These are phyloP conservation scores for Aspidoscelis tigris DNA, from an alignment of 2,113 vertebrate genomes.

Conservation along the genomic window DNA sequence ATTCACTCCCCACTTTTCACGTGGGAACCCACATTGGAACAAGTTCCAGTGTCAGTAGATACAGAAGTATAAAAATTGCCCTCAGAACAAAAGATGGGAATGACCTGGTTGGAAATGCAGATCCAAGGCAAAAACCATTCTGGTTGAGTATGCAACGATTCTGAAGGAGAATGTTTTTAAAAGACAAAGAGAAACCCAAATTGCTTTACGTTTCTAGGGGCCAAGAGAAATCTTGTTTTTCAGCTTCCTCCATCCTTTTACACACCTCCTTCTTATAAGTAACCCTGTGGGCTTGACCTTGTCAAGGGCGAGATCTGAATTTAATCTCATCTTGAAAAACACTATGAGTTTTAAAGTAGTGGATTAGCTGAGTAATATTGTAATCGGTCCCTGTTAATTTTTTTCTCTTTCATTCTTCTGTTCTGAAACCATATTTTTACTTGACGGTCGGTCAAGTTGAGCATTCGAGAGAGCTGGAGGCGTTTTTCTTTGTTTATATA, in stretches of 20 bases:
- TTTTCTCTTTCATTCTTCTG: conserved; percentile 99
- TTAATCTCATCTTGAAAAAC: conserved; percentile 70
- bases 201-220: conserved; percentile 42
- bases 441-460: conserved; percentile 97
- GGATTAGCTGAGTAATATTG: conserved; percentile 97
- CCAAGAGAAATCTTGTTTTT: conserved; percentile 51
- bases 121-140: conserved; percentile 68
- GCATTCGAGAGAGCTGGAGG: conserved; percentile 95
- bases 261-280: conserved; percentile 69
- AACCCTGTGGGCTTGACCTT: conserved; percentile 78
- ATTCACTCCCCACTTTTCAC: conserved; percentile 19
- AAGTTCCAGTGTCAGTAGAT: conserved; percentile 58
- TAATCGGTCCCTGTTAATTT: conserved; percentile 98
- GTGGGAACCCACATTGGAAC: conserved; percentile 36
- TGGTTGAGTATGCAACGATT: conserved; percentile 64
- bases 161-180: conserved; percentile 19
- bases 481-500: conserved; percentile 99
- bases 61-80: conserved; percentile 69
- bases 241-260: conserved; percentile 57
- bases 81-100: conserved; percentile 47
- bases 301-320: conserved; percentile 79
- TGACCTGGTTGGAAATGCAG: conserved; percentile 49
- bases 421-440: conserved; percentile 99
- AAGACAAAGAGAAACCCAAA: not conserved
- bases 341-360: conserved; percentile 84